Conservation (phyloP, 2,113 vertebrate species). For the Callopanchax toddi region DNA sequence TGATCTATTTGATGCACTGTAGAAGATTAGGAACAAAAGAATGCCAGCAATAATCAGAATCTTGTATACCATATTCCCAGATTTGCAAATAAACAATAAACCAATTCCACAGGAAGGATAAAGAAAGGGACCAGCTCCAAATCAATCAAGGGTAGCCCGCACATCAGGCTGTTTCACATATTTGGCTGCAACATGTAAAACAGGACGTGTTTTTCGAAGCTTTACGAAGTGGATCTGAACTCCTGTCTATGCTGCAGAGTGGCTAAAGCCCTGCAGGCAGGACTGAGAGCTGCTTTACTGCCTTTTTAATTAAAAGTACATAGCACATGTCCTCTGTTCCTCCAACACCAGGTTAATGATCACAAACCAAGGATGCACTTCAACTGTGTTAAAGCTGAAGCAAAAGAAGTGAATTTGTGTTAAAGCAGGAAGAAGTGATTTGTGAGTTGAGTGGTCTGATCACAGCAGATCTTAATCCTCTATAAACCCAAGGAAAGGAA, state of each 20-base stretch:
- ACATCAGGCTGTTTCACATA: background rate
- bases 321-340: slow-evolving; percentile 38
- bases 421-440: slow-evolving; percentile 56
- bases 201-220: background rate
- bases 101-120: no score
- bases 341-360: slow-evolving; percentile 48
- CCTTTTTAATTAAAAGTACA: slow-evolving; percentile 64
- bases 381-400: slow-evolving; percentile 33
- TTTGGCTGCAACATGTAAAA: background rate
- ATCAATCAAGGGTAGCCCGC: background rate
- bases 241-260: background rate
- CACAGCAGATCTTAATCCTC: slow-evolving; percentile 55
- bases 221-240: background rate
- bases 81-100: no score
- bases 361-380: slow-evolving; percentile 30
- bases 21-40: no score
- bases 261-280: slow-evolving; percentile 17
- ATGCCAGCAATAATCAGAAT: no score
- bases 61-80: no score
- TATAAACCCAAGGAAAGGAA: slow-evolving; percentile 15
- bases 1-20: no score
- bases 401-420: slow-evolving; percentile 32
- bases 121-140: background rate
- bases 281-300: slow-evolving; percentile 42
- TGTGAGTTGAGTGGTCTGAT: slow-evolving; percentile 42